phyloP scores from a whole-genome alignment of 2,888 invertebrate genomes.

The Cremastinae sp. region DNA sequence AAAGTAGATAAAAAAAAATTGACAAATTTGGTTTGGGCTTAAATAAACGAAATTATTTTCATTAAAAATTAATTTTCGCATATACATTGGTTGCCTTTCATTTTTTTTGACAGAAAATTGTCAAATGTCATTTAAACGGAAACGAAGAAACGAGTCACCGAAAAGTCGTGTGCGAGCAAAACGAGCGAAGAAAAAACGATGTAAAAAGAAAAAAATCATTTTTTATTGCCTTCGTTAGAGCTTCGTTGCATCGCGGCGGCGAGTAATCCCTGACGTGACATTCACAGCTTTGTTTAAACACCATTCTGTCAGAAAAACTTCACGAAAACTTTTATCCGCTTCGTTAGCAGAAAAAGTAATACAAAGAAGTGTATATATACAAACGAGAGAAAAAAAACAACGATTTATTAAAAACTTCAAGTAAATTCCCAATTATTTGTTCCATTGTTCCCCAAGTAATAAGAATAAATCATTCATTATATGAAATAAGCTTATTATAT shows the following conservation, averaged over 20 bases:
- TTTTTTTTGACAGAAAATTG: too few relatives aligned
- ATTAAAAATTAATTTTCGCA: too few relatives aligned
- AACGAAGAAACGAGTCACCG: slow-evolving; percentile 60
- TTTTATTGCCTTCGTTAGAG: slow-evolving; percentile 62
- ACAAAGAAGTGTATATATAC: not conserved
- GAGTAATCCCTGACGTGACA: slow-evolving; percentile 10
- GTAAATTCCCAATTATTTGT: too few relatives aligned
- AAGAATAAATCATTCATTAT: too few relatives aligned
- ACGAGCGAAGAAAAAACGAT: slow-evolving; percentile 67
- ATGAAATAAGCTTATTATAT: too few relatives aligned
- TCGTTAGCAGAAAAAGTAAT: not conserved
- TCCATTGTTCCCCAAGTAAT: too few relatives aligned
- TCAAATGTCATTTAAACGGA: slow-evolving; percentile 66
- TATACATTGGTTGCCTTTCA: too few relatives aligned
- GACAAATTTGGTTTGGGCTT: too few relatives aligned
- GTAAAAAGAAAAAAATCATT: slow-evolving; percentile 64
- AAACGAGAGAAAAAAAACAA: not conserved
- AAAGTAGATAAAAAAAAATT: too few relatives aligned
- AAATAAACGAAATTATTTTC: too few relatives aligned
- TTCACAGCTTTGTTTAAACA: slow-evolving; percentile 22
- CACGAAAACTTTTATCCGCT: not conserved
- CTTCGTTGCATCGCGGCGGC: not conserved
- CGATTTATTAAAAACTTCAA: too few relatives aligned
- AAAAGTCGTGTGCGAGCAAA: not conserved
- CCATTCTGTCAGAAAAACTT: slow-evolving; percentile 6